Percentiles rank a stretch among this genome's conserved stretches.
Conservation (phyloP, 2,888 invertebrate species). For the Leucoma salicis region DNA sequence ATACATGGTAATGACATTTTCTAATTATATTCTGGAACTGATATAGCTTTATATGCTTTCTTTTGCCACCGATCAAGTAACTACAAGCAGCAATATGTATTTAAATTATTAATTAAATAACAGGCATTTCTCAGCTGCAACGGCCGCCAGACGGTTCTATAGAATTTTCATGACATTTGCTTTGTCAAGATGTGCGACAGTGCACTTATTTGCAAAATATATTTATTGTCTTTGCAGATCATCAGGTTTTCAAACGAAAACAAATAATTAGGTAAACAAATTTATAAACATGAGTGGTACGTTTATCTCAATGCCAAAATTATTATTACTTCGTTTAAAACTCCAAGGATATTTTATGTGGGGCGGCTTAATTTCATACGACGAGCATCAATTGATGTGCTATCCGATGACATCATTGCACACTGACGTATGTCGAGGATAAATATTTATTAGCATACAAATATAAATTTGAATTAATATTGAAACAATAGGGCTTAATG, state of each 20-base stretch:
- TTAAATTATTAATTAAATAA: constrained; percentile 14
- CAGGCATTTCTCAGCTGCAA: constrained; percentile 14
- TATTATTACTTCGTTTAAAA: constrained; percentile 5
- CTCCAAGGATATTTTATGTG: constrained; percentile 16
- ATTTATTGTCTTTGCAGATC: constrained; percentile 11
- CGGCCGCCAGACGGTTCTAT: constrained; percentile 21
- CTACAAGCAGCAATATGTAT: constrained; percentile 21
- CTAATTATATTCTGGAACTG: constrained; percentile 51
- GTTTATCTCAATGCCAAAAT: constrained; percentile 17
- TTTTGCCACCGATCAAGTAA: constrained; percentile 38
- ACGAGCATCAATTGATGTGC: constrained; percentile 39
- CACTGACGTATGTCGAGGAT: constrained; percentile 27
- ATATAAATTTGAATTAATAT: constrained; percentile 10
- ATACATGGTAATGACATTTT: constrained; percentile 60
- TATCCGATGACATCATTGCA: constrained; percentile 49
- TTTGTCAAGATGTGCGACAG: constrained; percentile 24
- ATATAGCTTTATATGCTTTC: constrained; percentile 52
- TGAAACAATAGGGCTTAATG: constrained; percentile 7
- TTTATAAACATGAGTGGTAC: neutral
- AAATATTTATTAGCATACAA: constrained; percentile 23
- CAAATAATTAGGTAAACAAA: neutral
- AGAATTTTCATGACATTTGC: constrained; percentile 33
- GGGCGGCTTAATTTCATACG: constrained; percentile 30
- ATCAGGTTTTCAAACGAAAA: neutral
- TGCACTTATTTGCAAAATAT: constrained; percentile 29